Evolutionary conservation across 2,888 invertebrate species (phyloP).

Genomic region (Cyclophora punctaria): DNA sequence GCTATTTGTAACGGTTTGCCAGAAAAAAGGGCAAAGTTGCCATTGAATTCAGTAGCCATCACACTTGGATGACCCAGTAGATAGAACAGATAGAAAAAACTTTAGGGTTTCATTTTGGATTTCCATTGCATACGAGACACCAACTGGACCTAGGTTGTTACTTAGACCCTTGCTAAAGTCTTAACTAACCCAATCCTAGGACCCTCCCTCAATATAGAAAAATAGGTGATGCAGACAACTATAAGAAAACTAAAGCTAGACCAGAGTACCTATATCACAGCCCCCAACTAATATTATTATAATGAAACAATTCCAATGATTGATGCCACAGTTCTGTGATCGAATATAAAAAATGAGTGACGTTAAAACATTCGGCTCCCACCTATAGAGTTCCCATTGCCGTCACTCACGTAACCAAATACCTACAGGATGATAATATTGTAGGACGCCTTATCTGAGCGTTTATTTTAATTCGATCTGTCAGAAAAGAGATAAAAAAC

Average conservation of each 20-base stretch:
- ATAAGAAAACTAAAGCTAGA: too few species aligned
- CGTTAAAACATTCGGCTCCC: constrained; percentile 41
- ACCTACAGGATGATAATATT: constrained; percentile 61
- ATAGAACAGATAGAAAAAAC: too few species aligned
- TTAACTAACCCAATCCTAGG: too few species aligned
- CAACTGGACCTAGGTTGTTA: too few species aligned
- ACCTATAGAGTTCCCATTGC: constrained; percentile 68
- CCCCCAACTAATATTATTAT: too few species aligned
- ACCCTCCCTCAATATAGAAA: too few species aligned
- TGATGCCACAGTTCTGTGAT: constrained; percentile 1
- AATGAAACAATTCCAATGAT: neutral
- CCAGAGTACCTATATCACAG: too few species aligned
- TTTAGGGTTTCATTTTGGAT: too few species aligned
- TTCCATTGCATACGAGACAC: too few species aligned
- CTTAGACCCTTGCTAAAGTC: too few species aligned
- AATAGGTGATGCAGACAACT: too few species aligned
- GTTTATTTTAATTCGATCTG: constrained; percentile 76
- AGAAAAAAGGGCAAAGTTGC: constrained; percentile 51
- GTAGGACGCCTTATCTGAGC: constrained; percentile 68
- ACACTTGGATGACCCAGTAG: constrained; percentile 43
- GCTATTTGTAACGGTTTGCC: constrained; percentile 58
- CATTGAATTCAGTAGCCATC: constrained; percentile 66
- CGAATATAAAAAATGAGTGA: constrained; percentile 18
- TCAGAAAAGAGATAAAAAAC: constrained; percentile 66
- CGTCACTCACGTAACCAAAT: constrained; percentile 70